Percentiles rank a stretch among this genome's conserved stretches.
Evolutionary conservation across 2,888 invertebrate species (phyloP).

Genomic region (Dicyrtomina minuta): DNA sequence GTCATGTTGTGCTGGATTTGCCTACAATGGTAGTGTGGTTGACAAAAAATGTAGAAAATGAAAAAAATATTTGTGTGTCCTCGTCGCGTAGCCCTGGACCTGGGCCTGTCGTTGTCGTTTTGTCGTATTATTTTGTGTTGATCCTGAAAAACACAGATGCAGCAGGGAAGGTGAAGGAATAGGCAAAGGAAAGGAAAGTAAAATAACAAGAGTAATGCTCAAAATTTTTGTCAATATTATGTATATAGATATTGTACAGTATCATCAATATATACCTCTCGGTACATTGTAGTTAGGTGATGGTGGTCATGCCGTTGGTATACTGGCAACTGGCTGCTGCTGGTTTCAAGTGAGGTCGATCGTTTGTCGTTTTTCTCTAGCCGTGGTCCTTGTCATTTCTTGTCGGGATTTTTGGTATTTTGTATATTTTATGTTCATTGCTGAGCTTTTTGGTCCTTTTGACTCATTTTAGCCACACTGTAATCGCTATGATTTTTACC

Average conservation of each 20-base stretch:
- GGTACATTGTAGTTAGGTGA: too few species aligned
- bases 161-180: slow-evolving; percentile 3
- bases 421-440: not conserved
- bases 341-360: too few species aligned
- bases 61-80: slow-evolving; percentile 10
- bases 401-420: too few species aligned
- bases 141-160: slow-evolving; percentile 32
- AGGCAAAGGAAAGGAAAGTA: not conserved
- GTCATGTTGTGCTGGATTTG: too few species aligned
- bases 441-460: not conserved
- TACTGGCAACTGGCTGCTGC: too few species aligned
- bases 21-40: too few species aligned
- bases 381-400: too few species aligned
- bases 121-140: slow-evolving; percentile 13
- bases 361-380: too few species aligned
- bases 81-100: too few species aligned
- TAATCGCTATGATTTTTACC: slow-evolving; percentile 52
- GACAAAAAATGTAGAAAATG: slow-evolving; percentile 4
- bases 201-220: slow-evolving; percentile 3
- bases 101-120: not conserved
- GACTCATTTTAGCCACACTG: slow-evolving; percentile 38
- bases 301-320: too few species aligned
- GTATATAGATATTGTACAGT: not conserved
- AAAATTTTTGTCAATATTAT: not conserved
- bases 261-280: too few species aligned